Base-by-base conservation (phyloP, 2,888 invertebrate species). In the Thera obeliscata region DNA sequence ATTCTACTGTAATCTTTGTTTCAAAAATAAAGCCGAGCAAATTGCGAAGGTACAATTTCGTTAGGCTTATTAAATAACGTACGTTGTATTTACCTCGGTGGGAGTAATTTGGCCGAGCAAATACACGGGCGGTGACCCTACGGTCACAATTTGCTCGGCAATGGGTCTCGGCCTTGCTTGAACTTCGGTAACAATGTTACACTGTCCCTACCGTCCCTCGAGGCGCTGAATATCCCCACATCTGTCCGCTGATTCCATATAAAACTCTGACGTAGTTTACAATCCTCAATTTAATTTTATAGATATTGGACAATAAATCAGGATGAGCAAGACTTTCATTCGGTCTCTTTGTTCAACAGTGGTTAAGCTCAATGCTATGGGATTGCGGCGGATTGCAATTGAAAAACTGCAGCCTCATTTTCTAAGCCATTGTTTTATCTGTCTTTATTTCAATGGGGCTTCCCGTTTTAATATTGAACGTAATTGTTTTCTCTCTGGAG, bases 151-250 rank as follows among this genome's bases (percentile, higher is more conserved):
- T 88, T 89, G 87, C 85, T 79, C 81, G 78, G 81, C 83, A 81
- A 86, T 87, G 86, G 88, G 88, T 85, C 85, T 80, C 86, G 85
- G 88, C 85, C 87, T 86, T 87, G 86, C 85, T 85, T 87, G 86
- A 90, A 90, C 90, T 91, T 87, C 80, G 83, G 85, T 91, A 91
- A 92, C 90, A 83, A 84, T 86, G 90, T 91, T 92, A 91, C 82
- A 81, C 81, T 81, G 83, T 82, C 88, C 90, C 88, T 85, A 79
- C 76, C 80, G 81, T 89, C 89, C 91, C 91, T 78, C 76, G 88
- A 85, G 91, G 90, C 87, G 73, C 77, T 72, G 81, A 84, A 86
- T 85, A 87, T 84, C 86, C 85, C 85, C 87, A 87, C 91, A 91
- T 91, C 90, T 91, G 91, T 88, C 84, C 84, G 81, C 80, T 78